Evolutionary conservation across 1,140 invertebrate genomes (phyloP).

Genomic region (Zophobas morio): DNA sequence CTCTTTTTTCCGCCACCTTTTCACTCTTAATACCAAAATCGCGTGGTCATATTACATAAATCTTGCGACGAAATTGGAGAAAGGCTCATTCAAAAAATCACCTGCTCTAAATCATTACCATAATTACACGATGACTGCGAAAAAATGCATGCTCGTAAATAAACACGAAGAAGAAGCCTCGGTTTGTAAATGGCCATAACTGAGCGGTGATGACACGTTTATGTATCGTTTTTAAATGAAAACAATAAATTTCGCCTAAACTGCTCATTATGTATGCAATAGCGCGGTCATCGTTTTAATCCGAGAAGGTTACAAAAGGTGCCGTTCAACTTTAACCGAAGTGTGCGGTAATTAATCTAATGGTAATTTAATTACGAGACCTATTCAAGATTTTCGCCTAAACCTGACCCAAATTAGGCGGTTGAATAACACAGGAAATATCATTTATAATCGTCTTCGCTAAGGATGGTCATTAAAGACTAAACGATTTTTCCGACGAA

Average conservation of each 20-base stretch:
- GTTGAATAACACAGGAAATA: constrained; percentile 34
- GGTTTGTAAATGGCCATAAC: background rate
- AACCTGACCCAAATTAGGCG: constrained; percentile 4
- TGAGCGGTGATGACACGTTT: constrained; percentile 16
- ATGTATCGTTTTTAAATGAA: background rate
- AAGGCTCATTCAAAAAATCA: constrained; percentile 6
- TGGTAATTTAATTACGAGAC: constrained; percentile 23
- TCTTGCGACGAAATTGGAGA: background rate
- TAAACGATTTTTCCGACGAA: constrained; percentile 2
- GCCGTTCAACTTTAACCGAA: constrained; percentile 1
- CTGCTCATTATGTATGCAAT: background rate
- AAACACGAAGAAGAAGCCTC: background rate
- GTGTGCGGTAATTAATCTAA: constrained; percentile 13
- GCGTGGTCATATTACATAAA: constrained; percentile 34
- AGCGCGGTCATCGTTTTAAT: background rate
- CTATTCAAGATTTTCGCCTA: background rate
- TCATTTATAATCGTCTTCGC: constrained; percentile 7
- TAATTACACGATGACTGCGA: background rate
- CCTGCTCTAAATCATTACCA: background rate
- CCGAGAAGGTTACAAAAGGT: constrained; percentile 20
- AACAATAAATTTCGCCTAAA: background rate
- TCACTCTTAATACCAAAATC: constrained; percentile 5
- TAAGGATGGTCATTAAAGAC: constrained; percentile 4
- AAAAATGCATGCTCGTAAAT: background rate
- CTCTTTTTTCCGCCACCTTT: background rate